Conservation (phyloP, 2,113 vertebrate genomes). For the Athene noctua region DNA sequence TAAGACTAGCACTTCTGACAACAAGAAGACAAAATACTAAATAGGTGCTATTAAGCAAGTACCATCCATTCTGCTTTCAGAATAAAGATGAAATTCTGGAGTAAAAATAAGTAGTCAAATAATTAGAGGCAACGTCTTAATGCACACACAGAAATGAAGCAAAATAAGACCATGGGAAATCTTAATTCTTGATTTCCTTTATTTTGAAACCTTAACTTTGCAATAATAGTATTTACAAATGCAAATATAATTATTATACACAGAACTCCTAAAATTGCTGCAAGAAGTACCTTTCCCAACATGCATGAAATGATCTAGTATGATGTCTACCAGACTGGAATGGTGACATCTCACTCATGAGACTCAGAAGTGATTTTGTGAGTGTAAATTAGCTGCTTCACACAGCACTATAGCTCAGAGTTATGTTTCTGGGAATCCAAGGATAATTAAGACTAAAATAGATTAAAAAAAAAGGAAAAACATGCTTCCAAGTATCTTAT, state of each 20-base stretch:
- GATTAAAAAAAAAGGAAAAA: not conserved
- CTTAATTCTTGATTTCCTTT: not conserved
- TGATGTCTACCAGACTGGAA: not conserved
- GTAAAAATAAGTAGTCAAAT: not conserved
- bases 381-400: not conserved
- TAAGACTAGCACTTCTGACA: not conserved
- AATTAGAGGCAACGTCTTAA: not conserved
- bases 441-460: not conserved
- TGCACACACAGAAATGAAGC: not conserved
- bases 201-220: not conserved
- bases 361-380: not conserved
- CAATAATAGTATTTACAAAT: not conserved
- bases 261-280: not conserved
- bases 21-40: not conserved
- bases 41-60: not conserved
- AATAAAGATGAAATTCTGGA: not conserved
- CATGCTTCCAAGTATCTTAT: not conserved
- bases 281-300: not conserved
- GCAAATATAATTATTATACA: not conserved
- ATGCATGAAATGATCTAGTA: not conserved
- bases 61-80: not conserved
- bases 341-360: not conserved
- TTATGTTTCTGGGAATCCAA: not conserved
- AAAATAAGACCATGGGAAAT: not conserved
- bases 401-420: not conserved